Percentiles rank a stretch among this genome's conserved stretches.
These are phyloP conservation scores for Siderastrea siderea DNA, from an alignment of 92 coral and sea anemone genomes.

Conservation along the genomic window DNA sequence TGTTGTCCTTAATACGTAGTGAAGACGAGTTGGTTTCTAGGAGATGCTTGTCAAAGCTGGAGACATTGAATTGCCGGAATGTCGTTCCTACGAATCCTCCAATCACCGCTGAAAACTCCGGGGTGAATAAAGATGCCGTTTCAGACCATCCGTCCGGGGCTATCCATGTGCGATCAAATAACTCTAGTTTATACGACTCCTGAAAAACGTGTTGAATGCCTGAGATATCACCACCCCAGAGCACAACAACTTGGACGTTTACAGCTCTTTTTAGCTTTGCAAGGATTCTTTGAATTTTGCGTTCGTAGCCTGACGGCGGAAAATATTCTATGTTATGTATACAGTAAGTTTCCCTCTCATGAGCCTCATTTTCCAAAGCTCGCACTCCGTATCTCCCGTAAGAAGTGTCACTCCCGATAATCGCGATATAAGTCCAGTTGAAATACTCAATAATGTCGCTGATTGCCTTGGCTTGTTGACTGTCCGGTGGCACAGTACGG, in stretches of 20 bases:
- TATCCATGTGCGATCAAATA: constrained; percentile 82
- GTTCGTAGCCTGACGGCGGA: constrained; percentile 67
- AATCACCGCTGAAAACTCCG: constrained; percentile 51
- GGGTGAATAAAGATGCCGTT: constrained; percentile 62
- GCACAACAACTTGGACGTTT: constrained; percentile 71
- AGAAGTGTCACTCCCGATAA: constrained; percentile 81
- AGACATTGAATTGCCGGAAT: constrained; percentile 60
- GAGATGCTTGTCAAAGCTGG: constrained; percentile 54
- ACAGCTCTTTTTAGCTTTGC: constrained; percentile 59
- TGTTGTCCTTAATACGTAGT: constrained; percentile 29
- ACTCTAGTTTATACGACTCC: constrained; percentile 49
- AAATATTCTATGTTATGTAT: constrained; percentile 66
- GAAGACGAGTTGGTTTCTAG: constrained; percentile 36
- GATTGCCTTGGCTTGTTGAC: constrained; percentile 84
- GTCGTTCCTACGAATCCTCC: constrained; percentile 78
- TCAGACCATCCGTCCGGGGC: constrained; percentile 88
- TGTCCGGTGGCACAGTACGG: constrained; percentile 91
- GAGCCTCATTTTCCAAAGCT: constrained; percentile 80
- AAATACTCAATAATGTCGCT: constrained; percentile 86
- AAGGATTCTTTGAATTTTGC: constrained; percentile 66
- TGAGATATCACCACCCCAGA: constrained; percentile 79
- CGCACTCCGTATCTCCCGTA: constrained; percentile 82
- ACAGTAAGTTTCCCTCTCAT: constrained; percentile 76
- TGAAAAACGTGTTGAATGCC: constrained; percentile 52
- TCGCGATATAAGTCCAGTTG: constrained; percentile 86